Percentiles rank a stretch among this genome's conserved stretches.
phyloP scores from a whole-genome alignment of 1,140 invertebrate species.

The Hylaeus volcanicus region DNA sequence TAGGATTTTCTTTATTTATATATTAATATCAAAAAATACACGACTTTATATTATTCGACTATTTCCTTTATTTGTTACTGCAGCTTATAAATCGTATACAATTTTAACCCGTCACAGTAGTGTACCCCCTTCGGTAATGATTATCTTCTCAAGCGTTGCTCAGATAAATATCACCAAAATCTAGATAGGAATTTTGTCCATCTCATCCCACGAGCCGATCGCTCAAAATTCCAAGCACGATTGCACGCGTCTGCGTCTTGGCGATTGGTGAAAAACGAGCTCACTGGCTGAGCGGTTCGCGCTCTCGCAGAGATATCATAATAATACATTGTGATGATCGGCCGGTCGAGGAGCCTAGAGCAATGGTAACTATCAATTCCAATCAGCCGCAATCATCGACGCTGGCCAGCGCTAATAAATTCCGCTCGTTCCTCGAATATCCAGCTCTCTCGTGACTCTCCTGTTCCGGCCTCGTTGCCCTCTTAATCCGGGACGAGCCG shows the following conservation, averaged over 20 bases:
- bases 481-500: slow-evolving; percentile 28
- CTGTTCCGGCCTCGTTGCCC: slow-evolving; percentile 7
- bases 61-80: too few relatives aligned
- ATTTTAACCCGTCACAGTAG: too few relatives aligned
- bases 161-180: too few relatives aligned
- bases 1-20: too few relatives aligned
- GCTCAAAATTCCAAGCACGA: background rate
- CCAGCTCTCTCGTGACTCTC: slow-evolving; percentile 15
- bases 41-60: too few relatives aligned
- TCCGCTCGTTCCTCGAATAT: slow-evolving; percentile 37
- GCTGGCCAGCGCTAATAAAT: slow-evolving; percentile 31
- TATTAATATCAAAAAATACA: too few relatives aligned
- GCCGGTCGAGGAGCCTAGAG: background rate
- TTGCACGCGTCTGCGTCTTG: background rate
- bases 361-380: slow-evolving; percentile 27
- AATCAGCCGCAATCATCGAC: slow-evolving; percentile 30
- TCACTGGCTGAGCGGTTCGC: background rate
- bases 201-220: too few relatives aligned
- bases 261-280: slow-evolving; percentile 17
- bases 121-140: too few relatives aligned
- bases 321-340: slow-evolving; percentile 21
- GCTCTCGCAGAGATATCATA: slow-evolving; percentile 14
- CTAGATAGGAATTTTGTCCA: too few relatives aligned
- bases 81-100: too few relatives aligned
- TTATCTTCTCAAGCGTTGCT: background rate